phyloP scores from a whole-genome alignment of 2,113 vertebrate genomes.

The Scolopax mira region DNA sequence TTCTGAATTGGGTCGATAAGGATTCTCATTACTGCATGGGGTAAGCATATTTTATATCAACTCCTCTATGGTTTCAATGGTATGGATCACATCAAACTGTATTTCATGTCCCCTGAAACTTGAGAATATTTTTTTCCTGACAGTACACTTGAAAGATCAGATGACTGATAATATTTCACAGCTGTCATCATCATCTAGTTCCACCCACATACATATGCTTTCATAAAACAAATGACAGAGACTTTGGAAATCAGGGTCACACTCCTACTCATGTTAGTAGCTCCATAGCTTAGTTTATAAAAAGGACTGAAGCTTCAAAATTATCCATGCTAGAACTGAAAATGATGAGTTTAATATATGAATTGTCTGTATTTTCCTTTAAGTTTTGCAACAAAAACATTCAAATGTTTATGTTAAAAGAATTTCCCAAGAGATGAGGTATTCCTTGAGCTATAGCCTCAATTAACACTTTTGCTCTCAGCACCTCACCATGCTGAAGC shows the following conservation, averaged over 20 bases:
- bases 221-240: not conserved
- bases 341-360: not conserved
- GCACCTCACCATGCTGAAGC: not conserved
- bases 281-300: not conserved
- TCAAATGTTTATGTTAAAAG: not conserved
- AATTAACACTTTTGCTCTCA: not conserved
- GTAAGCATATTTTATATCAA: not conserved
- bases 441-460: not conserved
- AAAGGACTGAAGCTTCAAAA: not conserved
- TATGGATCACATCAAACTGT: not conserved
- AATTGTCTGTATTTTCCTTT: not conserved
- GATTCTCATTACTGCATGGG: not conserved
- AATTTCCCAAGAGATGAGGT: not conserved
- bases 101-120: not conserved
- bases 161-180: slow-evolving; percentile 14
- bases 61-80: not conserved
- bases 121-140: not conserved
- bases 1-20: not conserved
- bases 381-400: not conserved
- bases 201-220: not conserved
- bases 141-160: not conserved
- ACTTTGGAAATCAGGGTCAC: not conserved
- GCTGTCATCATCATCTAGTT: not conserved
- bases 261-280: not conserved
- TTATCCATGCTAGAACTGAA: not conserved